These are phyloP conservation scores for Cataglyphis albicans DNA, from an alignment of 2,888 invertebrate species.

Conservation along the genomic window DNA sequence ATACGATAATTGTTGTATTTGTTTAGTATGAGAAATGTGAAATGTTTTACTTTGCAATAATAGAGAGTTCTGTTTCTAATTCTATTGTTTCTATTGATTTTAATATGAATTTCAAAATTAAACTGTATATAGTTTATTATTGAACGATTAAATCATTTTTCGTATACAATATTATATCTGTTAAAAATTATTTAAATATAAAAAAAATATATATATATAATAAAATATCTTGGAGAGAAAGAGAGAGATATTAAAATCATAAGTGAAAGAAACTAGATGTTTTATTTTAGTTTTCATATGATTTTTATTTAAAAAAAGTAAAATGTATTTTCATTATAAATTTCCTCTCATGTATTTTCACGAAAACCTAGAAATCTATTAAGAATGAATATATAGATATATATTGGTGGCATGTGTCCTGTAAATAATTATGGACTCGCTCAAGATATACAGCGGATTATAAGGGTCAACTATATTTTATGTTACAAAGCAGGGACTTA, in stretches of 20 bases:
- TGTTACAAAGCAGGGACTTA: slow-evolving; percentile 27
- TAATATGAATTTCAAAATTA: neutral
- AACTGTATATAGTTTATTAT: neutral
- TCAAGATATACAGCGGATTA: slow-evolving; percentile 67
- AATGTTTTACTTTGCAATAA: neutral
- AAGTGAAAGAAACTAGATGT: neutral
- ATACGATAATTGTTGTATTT: slow-evolving; percentile 13
- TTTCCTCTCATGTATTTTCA: neutral
- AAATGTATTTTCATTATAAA: neutral
- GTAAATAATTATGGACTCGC: slow-evolving; percentile 28
- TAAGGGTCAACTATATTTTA: slow-evolving; percentile 65
- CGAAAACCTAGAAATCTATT: neutral
- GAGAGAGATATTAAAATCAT: slow-evolving; percentile 6
- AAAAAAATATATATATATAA: slow-evolving; percentile 3
- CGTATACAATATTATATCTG: neutral
- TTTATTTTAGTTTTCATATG: neutral
- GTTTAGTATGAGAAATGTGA: neutral
- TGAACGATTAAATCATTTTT: neutral
- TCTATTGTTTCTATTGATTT: no score
- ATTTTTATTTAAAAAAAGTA: neutral
- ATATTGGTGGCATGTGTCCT: neutral
- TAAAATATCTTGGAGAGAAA: neutral
- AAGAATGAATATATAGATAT: neutral
- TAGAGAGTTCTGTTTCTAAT: neutral
- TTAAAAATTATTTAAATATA: neutral